Conservation (phyloP, 2,797 vertebrate species). For the Cryptoblepharus egeriae region DNA sequence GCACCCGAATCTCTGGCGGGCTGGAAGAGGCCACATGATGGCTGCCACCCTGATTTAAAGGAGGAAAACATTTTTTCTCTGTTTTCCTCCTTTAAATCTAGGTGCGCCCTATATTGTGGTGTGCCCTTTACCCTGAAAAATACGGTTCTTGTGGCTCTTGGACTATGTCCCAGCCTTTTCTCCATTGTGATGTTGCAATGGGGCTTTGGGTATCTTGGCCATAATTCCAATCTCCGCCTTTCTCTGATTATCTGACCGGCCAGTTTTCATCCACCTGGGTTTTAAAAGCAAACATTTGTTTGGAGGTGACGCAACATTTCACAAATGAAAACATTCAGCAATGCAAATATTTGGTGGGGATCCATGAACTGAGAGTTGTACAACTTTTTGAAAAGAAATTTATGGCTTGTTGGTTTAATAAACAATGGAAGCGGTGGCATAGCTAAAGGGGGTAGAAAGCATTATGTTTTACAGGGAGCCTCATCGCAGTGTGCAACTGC, state of each 20-base stretch:
- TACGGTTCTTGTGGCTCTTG: not conserved
- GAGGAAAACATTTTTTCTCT: no score
- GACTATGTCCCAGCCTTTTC: not conserved
- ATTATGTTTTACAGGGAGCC: no score
- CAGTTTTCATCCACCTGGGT: not conserved
- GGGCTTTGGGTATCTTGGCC: not conserved
- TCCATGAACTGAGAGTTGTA: not conserved
- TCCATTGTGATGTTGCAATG: no score
- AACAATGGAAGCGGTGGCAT: no score
- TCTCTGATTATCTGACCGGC: not conserved
- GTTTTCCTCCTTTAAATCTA: no score
- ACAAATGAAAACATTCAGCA: not conserved
- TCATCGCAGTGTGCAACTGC: no score
- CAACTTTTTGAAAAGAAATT: not conserved
- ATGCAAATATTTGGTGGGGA: not conserved
- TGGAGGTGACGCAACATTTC: not conserved
- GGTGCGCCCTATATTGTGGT: no score
- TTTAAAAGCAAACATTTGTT: not conserved
- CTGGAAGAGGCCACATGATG: no score
- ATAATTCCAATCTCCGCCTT: not conserved
- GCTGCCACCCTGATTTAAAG: no score
- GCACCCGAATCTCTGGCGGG: no score
- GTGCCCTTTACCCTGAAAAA: no score
- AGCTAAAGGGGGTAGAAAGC: no score
- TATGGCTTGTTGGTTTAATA: not conserved